Conservation (phyloP, 2,113 vertebrate genomes). For the Corythornis cristatus region DNA sequence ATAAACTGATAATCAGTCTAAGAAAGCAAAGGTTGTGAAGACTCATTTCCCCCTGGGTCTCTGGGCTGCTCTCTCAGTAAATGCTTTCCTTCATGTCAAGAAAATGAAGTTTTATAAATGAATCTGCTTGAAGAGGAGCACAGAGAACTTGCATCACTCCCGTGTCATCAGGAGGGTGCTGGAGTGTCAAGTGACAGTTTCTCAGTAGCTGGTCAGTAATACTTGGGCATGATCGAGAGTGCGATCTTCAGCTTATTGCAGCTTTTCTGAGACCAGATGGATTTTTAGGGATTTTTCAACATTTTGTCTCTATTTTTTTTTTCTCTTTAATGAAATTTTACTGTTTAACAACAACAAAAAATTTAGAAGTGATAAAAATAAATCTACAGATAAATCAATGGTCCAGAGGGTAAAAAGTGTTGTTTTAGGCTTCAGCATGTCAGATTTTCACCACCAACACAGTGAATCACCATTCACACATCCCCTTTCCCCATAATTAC, state of each 20-base stretch:
- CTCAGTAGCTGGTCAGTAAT: not conserved
- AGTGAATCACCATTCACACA: not conserved
- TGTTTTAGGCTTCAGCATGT: not conserved
- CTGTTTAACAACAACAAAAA: not conserved
- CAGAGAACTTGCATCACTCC: not conserved
- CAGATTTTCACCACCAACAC: not conserved
- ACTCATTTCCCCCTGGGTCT: not conserved
- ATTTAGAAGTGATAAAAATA: not conserved
- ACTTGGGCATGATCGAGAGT: not conserved
- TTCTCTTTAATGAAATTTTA: not conserved
- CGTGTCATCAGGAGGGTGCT: fast-evolving
- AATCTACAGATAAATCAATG: not conserved
- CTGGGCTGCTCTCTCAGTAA: not conserved
- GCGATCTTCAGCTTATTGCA: not conserved
- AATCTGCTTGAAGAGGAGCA: not conserved
- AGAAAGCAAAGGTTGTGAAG: not conserved
- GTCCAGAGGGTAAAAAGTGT: not conserved
- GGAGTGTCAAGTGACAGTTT: not conserved
- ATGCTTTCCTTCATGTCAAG: not conserved
- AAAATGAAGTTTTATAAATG: not conserved
- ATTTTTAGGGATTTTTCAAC: not conserved
- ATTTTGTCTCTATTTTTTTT: not conserved
- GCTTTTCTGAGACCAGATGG: not conserved
- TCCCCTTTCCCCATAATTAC: not conserved
- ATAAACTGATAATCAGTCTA: not conserved